Base-by-base conservation (phyloP, 2,113 vertebrate species). In the Odontophorus gujanensis region DNA sequence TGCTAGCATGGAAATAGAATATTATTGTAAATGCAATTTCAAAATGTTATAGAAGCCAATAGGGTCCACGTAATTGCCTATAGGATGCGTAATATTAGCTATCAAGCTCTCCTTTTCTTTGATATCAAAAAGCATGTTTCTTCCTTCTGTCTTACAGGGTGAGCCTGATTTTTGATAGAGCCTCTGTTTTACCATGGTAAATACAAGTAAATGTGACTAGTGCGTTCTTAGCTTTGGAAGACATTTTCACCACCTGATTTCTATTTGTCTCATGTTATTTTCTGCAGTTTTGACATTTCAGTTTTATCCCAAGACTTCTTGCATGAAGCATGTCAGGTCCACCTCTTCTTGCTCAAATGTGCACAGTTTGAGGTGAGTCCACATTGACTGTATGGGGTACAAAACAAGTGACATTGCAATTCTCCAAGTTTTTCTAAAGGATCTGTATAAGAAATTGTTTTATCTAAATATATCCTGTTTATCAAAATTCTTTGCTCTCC, bases 1-100 rank as follows among this genome's bases (percentile, higher is more conserved):
- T 94, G 58, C 93, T 91, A 92, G 93, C 4, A 12, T 93, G 92
- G 94, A 97, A 97, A 96, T 93, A 96, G 92, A 95, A 96, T 96
- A 95, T 95, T 92, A 96, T 93, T 89, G 90, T 95, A 88, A 96
- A 93, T 85, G 85, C 83, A 85, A 91, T 97, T 96, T 96, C 90
- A 89, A 95, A 96, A 95, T 94, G 95, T 85, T 95, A 92, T 71
- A 92, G 92, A 93, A 93, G 85, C 89, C 92, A 93, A 84, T 62
- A 72, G 68, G 83, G 93, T 87, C 91, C 80, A 74, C 65, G 12
- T 81, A 87, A 84, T 76, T 86, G 75, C 81, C 83, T 81, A 24
- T 6, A 47, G 78, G 83, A 84, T 92, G 80, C 62, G 48, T 69
- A 95, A 32, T 95, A 51, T 59, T 81, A 89, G 26, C 25, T 66